A percentile compares a stretch with the other conserved stretches of the same genome.
Evolutionary conservation across 1,140 invertebrate species (phyloP).

Genomic region (Formica exsecta): DNA sequence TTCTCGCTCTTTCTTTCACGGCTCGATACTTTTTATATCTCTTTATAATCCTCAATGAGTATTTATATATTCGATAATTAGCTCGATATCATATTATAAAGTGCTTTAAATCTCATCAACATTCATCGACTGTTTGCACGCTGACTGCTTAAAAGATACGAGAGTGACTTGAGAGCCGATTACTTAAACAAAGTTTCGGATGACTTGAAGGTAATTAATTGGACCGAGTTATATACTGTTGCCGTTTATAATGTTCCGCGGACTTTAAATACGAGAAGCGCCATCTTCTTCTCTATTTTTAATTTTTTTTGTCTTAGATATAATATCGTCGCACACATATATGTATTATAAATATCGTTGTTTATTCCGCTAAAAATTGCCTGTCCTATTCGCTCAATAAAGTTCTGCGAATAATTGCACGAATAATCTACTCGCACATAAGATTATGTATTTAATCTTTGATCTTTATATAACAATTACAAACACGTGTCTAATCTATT

Average conservation of each 20-base stretch:
- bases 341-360: not conserved
- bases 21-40: not conserved
- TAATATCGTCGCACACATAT: not conserved
- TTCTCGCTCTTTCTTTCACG: not conserved
- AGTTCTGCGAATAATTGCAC: not conserved
- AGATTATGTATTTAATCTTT: not conserved
- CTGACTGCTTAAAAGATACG: slow-evolving; percentile 5
- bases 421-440: not conserved
- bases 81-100: slow-evolving; percentile 25
- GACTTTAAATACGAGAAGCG: not conserved
- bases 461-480: not conserved
- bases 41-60: not conserved
- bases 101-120: slow-evolving; percentile 28
- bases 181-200: not conserved
- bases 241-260: not conserved
- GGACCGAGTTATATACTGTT: no score
- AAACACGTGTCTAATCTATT: not conserved
- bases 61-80: slow-evolving; percentile 40
- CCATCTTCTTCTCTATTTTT: no score
- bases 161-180: not conserved
- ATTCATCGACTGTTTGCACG: not conserved
- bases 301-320: not conserved
- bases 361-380: not conserved
- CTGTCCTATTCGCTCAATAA: not conserved
- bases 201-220: not conserved